Conservation (phyloP, 2,113 vertebrate genomes). For the Meriones unguiculatus region DNA sequence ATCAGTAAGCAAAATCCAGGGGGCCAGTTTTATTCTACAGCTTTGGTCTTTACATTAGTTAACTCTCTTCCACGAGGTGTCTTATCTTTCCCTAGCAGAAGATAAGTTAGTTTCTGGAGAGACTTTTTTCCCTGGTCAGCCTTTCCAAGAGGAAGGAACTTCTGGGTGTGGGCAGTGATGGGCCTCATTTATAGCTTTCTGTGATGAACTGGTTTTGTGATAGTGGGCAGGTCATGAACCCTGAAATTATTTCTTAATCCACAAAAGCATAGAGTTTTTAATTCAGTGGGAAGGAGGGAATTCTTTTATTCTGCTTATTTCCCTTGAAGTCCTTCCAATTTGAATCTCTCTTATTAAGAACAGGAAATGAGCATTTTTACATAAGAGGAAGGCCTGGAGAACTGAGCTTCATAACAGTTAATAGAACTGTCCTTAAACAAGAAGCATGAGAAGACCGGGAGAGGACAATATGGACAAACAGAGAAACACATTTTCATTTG, state of each 20-base stretch:
- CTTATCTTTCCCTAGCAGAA: background rate
- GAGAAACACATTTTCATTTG: background rate
- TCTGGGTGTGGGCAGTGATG: background rate
- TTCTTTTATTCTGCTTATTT: conserved; percentile 23
- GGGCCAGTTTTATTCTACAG: background rate
- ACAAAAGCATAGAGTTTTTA: background rate
- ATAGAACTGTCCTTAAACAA: background rate
- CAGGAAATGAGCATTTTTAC: background rate
- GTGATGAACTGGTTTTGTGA: conserved; percentile 8
- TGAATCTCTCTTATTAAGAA: background rate
- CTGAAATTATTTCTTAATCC: background rate
- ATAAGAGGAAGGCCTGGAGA: background rate
- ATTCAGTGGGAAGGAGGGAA: background rate
- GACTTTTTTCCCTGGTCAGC: background rate
- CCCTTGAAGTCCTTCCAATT: background rate
- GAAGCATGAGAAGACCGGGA: background rate
- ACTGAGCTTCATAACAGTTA: background rate
- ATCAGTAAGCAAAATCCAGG: background rate
- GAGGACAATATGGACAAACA: background rate
- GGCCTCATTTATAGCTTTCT: conserved; percentile 8
- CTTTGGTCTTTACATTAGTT: background rate
- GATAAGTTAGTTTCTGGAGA: background rate
- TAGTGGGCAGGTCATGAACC: background rate
- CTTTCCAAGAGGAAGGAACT: background rate
- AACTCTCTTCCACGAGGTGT: background rate